Conservation (phyloP, 2,888 invertebrate genomes). For the Idaea aversata region DNA sequence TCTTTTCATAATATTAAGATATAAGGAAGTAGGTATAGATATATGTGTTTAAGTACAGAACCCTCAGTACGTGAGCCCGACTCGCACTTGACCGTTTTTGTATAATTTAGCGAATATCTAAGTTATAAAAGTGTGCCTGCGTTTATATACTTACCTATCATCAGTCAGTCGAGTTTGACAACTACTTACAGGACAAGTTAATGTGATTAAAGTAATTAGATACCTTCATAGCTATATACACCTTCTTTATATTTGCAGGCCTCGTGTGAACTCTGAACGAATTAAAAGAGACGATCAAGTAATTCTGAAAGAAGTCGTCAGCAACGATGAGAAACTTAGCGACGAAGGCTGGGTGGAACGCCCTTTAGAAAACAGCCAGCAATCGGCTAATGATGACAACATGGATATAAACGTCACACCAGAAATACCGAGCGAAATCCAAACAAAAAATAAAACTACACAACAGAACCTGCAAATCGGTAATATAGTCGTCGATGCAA, state of each 20-base stretch:
- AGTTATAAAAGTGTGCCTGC: too few relatives aligned
- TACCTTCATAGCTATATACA: not conserved
- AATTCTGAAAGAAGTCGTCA: not conserved
- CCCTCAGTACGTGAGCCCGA: too few relatives aligned
- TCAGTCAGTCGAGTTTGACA: too few relatives aligned
- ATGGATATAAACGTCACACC: not conserved
- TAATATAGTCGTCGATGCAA: not conserved
- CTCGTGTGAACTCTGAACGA: not conserved
- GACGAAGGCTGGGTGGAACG: constrained; percentile 3
- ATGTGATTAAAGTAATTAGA: too few relatives aligned
- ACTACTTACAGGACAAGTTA: too few relatives aligned
- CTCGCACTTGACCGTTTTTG: too few relatives aligned
- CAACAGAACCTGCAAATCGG: constrained; percentile 1
- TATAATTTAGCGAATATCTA: too few relatives aligned
- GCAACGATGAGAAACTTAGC: not conserved
- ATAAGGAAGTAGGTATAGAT: too few relatives aligned
- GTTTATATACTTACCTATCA: too few relatives aligned
- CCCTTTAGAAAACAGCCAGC: not conserved
- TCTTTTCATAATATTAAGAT: too few relatives aligned
- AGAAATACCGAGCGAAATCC: not conserved
- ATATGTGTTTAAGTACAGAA: too few relatives aligned
- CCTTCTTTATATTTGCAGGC: not conserved
- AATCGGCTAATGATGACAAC: not conserved
- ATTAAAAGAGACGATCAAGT: not conserved
- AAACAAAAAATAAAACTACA: not conserved